Evolutionary conservation across 2,113 vertebrate genomes (phyloP).

Genomic region (Rattus norvegicus): GRCr8 NC_086029.1:92698501-92699000

Average conservation of each 20-base stretch:
- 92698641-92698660: too few relatives aligned
- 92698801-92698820: background rate
- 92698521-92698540: background rate
- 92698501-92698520: too few relatives aligned
- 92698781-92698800: background rate
- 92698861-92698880: background rate
- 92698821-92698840: slow-evolving; percentile 9
- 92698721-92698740: background rate
- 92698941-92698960: background rate
- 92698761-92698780: background rate
- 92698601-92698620: background rate
- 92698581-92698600: slow-evolving; percentile 1
- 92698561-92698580: background rate
- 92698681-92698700: background rate
- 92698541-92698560: background rate
- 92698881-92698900: background rate
- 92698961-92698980: background rate
- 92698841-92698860: background rate
- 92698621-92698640: background rate
- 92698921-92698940: background rate
- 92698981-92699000: background rate
- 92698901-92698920: background rate
- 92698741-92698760: background rate
- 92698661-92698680: background rate
- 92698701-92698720: too few relatives aligned